Percentiles rank a stretch among this genome's conserved stretches.
Evolutionary conservation across 2,888 invertebrate species (phyloP).

Genomic region (Anodontia alba): DNA sequence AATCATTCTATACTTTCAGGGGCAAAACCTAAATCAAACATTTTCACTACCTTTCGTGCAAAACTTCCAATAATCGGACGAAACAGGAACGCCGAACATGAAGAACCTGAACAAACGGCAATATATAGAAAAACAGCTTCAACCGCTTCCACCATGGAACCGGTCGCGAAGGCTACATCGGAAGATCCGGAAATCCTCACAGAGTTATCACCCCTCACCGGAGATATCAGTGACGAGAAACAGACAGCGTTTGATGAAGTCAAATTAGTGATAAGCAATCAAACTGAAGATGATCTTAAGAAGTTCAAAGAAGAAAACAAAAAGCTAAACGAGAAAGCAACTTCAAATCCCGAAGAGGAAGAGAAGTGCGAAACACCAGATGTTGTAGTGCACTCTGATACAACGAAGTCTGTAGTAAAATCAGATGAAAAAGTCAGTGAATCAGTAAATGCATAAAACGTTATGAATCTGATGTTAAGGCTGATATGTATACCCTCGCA

Average conservation of each 20-base stretch:
- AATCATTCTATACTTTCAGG: neutral
- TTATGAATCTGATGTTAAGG: too few relatives aligned
- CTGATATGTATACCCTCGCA: too few relatives aligned
- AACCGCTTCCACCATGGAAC: neutral
- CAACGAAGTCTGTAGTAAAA: neutral
- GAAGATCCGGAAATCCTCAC: slow-evolving; percentile 34
- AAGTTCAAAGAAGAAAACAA: neutral
- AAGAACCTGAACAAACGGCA: slow-evolving; percentile 42
- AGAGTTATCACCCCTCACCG: slow-evolving; percentile 45
- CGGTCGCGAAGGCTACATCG: neutral
- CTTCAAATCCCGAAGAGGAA: neutral
- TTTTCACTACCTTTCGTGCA: slow-evolving; percentile 53
- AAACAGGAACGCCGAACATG: slow-evolving; percentile 9
- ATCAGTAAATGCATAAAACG: slow-evolving; percentile 1
- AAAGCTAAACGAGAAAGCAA: neutral
- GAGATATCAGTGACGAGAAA: slow-evolving; percentile 32
- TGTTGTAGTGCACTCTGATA: neutral
- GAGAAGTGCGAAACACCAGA: neutral
- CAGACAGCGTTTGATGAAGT: neutral
- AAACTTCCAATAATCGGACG: slow-evolving; percentile 46
- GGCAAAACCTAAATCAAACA: slow-evolving; percentile 8
- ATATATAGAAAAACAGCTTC: slow-evolving; percentile 49
- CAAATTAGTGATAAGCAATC: neutral
- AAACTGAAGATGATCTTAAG: neutral
- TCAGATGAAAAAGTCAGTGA: neutral